Evolutionary conservation across 1,140 invertebrate genomes (phyloP), one percentile per base, ranked within the genome.

Genomic region (Gonatopus flavifemur): DNA sequence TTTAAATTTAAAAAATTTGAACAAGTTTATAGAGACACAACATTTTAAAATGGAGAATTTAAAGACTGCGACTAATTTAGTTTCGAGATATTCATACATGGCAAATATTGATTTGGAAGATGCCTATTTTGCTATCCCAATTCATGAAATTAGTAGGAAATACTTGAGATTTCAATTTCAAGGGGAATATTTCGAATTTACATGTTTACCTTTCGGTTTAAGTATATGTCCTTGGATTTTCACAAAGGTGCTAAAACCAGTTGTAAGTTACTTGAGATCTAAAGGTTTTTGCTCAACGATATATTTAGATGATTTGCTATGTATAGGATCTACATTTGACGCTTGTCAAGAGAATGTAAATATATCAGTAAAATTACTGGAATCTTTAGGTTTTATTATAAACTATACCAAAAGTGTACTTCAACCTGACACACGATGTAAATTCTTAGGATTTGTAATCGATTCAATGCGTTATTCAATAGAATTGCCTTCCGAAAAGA

Each of bases 31-130:
- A 9, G n/a, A 32, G 18, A 45, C 57, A 3, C 20, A 19, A 19
- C 57, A 67, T 39, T 67, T 67, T 40, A 67, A 67, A 49, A 22
- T 67, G 31, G 55, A 67, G 31, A 57, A 67, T 20, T 38, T 53
- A 4, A 31, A 42, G 24, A 45, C 47, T 7, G 57, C 21, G 0
- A 40, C 18, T 4, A 45, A 57, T 32, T 51, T 55, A 22, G 31
- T 44, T 2, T 45, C 12, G 2, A 12, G 22, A 28, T 21, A 41
- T 49, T 49, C n/a, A 30, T 65, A 36, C 38, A 52, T 62, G 49
- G 45, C 43, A 10, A 45, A 35, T 2, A 1, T 52, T 8, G 37
- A 48, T 28, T 12, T 49, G 0, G 1, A 36, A 25, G 47, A 42
- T 24, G 47, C 47, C 1, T 49, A 50, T 24, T 50, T 41, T 42